phyloP scores from a whole-genome alignment of 2,888 invertebrate species.

The Griposia aprilina region DNA sequence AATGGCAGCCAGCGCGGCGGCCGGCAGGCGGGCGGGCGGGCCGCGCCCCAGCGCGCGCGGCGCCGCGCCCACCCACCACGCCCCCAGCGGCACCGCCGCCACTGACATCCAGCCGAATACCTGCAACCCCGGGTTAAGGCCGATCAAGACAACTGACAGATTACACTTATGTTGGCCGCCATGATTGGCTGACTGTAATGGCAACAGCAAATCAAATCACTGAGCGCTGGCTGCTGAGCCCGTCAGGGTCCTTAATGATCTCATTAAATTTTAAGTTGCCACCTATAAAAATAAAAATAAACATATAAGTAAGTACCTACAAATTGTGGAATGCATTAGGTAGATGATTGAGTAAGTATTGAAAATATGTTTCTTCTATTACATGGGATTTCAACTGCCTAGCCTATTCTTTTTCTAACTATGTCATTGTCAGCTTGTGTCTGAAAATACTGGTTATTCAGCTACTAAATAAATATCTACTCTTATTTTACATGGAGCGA shows the following conservation, averaged over 20 bases:
- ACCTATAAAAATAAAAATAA: background rate
- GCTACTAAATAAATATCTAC: no score
- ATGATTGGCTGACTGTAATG: background rate
- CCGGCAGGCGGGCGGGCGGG: conserved; percentile 72
- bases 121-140: conserved; percentile 66
- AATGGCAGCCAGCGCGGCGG: conserved; percentile 81
- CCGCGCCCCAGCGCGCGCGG: conserved; percentile 75
- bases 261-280: background rate
- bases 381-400: background rate
- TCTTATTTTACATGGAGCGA: no score
- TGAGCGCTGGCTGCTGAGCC: background rate
- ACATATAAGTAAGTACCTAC: no score
- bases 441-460: background rate
- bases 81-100: conserved; percentile 74
- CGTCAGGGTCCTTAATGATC: background rate
- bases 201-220: background rate
- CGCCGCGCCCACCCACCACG: conserved; percentile 67
- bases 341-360: conserved; percentile 1
- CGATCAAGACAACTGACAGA: background rate
- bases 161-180: background rate
- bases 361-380: background rate
- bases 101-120: conserved; percentile 79
- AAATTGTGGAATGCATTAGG: background rate
- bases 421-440: background rate
- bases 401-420: no score